Evolutionary conservation across 92 coral and sea anemone genomes (phyloP).

Genomic region (Heteractis magnifica): DNA sequence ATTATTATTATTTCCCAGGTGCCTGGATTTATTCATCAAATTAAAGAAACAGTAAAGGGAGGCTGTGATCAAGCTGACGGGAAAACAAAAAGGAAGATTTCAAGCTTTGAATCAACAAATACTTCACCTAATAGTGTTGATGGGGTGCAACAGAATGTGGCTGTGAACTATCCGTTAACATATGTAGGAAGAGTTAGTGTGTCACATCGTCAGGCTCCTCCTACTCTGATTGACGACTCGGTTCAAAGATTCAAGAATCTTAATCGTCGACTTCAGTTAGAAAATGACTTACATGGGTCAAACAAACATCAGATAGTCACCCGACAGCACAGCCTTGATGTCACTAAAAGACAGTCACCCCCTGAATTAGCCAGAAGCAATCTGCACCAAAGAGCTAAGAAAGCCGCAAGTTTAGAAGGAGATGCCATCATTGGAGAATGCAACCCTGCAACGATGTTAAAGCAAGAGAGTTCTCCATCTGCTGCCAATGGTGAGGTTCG

Average conservation of each 20-base stretch:
- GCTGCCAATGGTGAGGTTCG: conserved; percentile 36
- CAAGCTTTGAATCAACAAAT: conserved; percentile 14
- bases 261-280: conserved; percentile 60
- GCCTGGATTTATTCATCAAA: conserved; percentile 73
- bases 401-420: conserved; percentile 67
- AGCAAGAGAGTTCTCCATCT: conserved; percentile 2
- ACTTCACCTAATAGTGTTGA: neutral
- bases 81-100: conserved; percentile 22
- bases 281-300: conserved; percentile 41
- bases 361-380: conserved; percentile 24
- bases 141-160: conserved; percentile 17
- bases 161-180: conserved; percentile 65
- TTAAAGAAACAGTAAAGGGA: conserved; percentile 73
- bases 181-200: conserved; percentile 85
- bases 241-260: conserved; percentile 71
- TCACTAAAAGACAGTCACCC: conserved; percentile 37
- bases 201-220: conserved; percentile 93
- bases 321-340: conserved; percentile 12
- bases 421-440: conserved; percentile 40
- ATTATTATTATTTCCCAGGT: conserved; percentile 27
- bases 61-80: conserved; percentile 31
- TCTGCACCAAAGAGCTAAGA: conserved; percentile 39
- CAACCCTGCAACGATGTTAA: conserved; percentile 15
- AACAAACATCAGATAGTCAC: conserved; percentile 34
- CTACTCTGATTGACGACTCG: conserved; percentile 82